Conservation (phyloP, 2,113 vertebrate genomes). For the Phoenicopterus ruber region DNA sequence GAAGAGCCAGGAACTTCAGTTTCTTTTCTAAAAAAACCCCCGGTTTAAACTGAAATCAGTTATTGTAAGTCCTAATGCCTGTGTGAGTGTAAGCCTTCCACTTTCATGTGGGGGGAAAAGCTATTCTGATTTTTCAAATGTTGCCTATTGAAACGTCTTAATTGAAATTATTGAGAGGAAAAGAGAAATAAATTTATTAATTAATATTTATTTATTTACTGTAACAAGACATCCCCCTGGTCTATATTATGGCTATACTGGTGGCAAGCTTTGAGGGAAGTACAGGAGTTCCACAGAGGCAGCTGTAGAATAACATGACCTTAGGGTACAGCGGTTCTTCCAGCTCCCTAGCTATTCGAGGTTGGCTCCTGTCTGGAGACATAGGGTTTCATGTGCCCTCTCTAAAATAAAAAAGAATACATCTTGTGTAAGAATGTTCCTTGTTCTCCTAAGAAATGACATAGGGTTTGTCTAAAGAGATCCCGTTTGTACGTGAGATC, state of each 20-base stretch:
- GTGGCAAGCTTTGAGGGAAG: neutral
- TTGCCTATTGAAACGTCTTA: neutral
- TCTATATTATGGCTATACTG: neutral
- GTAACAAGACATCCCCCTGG: neutral
- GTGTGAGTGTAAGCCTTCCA: neutral
- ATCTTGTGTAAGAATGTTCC: neutral
- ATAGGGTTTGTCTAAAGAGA: neutral
- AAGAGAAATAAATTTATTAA: too few species aligned
- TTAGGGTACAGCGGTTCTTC: neutral
- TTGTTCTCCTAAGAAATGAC: neutral
- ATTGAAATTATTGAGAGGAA: neutral
- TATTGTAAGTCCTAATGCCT: neutral
- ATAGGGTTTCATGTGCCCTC: neutral
- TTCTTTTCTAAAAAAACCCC: neutral
- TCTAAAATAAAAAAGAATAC: neutral
- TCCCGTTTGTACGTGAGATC: neutral
- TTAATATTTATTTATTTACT: neutral
- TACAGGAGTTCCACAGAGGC: neutral
- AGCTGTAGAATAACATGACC: neutral
- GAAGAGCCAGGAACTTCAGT: neutral
- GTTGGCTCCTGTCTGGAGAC: neutral
- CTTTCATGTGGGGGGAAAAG: neutral
- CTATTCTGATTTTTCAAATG: neutral
- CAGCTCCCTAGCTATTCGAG: neutral
- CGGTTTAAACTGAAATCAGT: neutral